These are phyloP conservation scores for Drosophila kuntzei DNA, from an alignment of 2,888 invertebrate species.

Conservation along the genomic window DNA sequence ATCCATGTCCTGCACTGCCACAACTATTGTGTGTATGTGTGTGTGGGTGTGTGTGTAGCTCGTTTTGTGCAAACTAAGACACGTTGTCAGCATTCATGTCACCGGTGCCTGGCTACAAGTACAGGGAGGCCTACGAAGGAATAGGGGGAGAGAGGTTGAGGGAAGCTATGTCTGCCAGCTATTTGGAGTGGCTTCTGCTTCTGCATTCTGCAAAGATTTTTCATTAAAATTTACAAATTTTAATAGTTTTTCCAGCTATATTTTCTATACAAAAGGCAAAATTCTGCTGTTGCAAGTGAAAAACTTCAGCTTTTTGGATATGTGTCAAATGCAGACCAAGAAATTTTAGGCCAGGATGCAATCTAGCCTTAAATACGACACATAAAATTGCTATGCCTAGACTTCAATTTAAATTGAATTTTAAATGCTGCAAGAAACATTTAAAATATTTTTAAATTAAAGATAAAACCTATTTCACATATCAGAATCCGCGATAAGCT, in stretches of 20 bases:
- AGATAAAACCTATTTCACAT: constrained; percentile 4
- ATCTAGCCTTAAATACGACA: constrained; percentile 36
- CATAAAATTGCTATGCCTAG: constrained; percentile 23
- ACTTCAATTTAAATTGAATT: constrained; percentile 7
- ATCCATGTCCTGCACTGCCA: constrained; percentile 52
- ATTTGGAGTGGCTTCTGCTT: constrained; percentile 72
- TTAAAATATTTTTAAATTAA: neutral
- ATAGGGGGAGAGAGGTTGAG: neutral
- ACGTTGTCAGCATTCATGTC: constrained; percentile 83
- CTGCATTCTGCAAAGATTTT: constrained; percentile 67
- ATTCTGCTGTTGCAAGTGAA: constrained; percentile 49
- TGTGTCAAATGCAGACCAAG: constrained; percentile 53
- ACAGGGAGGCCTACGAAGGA: neutral
- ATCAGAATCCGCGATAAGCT: constrained; percentile 8
- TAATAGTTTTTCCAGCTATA: constrained; percentile 56
- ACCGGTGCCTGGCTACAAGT: constrained; percentile 47
- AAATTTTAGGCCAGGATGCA: constrained; percentile 43
- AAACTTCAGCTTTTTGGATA: constrained; percentile 49
- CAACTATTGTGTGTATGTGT: constrained; percentile 24
- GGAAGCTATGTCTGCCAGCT: constrained; percentile 34
- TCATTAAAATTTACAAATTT: constrained; percentile 74
- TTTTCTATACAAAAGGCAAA: constrained; percentile 28
- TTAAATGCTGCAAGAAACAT: constrained; percentile 1
- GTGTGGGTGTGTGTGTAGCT: constrained; percentile 44
- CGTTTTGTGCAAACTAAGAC: constrained; percentile 80